Base-by-base conservation (phyloP, 1,140 invertebrate species). In the Carposina sasakii region DNA sequence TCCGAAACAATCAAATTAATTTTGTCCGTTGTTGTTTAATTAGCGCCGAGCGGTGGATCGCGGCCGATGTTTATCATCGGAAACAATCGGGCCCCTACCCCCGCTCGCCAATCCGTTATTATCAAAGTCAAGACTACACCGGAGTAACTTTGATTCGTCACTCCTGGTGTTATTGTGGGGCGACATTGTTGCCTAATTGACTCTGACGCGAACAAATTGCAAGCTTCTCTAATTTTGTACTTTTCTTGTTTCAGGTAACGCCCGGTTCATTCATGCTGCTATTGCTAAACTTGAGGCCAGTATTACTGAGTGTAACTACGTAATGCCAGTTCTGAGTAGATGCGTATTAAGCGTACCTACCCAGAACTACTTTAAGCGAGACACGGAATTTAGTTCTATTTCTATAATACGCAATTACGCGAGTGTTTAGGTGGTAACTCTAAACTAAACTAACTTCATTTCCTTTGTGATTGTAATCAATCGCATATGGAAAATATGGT, bases 21-120 rank as follows among this genome's bases (percentile, higher is more conserved):
- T 81, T 79, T 76, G 75, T 66, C 71, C 72, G 72, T 76, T 77
- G 75, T 76, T 81, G 76, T 83, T 83, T 81, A 83, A 83, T 83
- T 81, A 81, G 76, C 75, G 71, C 57, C 61, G 67, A 75, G 60
- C 76, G 65, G 71, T 71, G 67, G 74, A 73, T 72, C 63, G 71
- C 74, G 73, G 70, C 68, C 76, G 70, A 71, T 81, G 76, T 77
- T 81, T 83, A 81, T 83, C 79, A 77, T 81, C 71, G 67, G 69
- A 81, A 77, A 81, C 79, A 83, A 81, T 81, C 79, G 69, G 68
- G 48, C 56, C 53, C 54, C 62, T 57, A 37, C 57, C 49, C 45
- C 57, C 45, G 28, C 56, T n/a, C 52, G 43, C 60, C 22, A 78
- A 74, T 67, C 76, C 68, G 79, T 83, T 81, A 78, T 82, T 78